Conservation (phyloP, 2,113 vertebrate species). For the Accipiter cooperii region DNA sequence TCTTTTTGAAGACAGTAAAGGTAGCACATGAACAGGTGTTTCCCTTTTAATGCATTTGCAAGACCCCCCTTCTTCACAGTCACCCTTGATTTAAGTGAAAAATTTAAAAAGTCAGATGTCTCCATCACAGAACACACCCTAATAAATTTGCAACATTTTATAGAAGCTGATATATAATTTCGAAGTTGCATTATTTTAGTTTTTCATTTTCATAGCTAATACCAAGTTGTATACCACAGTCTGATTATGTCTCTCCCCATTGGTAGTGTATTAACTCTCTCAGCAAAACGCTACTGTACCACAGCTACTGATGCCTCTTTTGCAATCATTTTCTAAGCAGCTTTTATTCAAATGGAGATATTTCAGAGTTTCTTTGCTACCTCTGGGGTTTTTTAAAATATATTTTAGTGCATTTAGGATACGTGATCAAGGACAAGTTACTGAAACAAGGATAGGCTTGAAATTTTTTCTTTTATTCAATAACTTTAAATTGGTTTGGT, state of each 20-base stretch:
- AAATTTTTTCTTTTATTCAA: background rate
- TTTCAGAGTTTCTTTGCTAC: background rate
- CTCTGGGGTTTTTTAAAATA: background rate
- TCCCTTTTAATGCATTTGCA: background rate
- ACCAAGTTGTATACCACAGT: background rate
- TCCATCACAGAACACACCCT: background rate
- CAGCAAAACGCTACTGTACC: background rate
- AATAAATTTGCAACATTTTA: background rate
- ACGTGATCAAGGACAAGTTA: background rate
- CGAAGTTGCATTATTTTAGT: accelerated
- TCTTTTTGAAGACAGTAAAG: background rate
- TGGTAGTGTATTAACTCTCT: background rate
- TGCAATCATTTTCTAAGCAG: background rate
- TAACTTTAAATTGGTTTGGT: background rate
- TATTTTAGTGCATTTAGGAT: background rate
- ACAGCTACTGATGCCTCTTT: background rate
- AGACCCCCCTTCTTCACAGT: background rate
- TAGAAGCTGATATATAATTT: background rate
- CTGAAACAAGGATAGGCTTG: background rate
- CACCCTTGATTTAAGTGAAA: background rate
- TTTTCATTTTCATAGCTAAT: background rate
- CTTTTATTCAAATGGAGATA: background rate
- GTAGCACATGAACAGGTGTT: background rate
- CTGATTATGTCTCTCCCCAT: background rate
- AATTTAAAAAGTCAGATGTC: background rate